Evolutionary conservation across 2,797 vertebrate genomes (phyloP), one percentile per base, ranked within the genome.

Genomic region (Leptatherina wallacei): DNA sequence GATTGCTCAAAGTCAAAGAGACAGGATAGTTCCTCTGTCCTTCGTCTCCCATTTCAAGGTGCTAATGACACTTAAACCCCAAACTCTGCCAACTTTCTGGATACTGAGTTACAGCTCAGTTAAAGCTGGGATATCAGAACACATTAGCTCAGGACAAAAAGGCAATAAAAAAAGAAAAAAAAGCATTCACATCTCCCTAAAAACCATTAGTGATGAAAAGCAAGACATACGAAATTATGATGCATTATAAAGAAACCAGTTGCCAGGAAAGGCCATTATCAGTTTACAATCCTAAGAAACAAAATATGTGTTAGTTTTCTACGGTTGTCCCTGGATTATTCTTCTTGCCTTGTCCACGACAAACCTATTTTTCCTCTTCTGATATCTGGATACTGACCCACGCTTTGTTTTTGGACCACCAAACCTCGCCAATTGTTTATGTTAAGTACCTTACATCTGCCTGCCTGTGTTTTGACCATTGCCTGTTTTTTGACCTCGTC

Each of bases 1-100:
- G 83, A 80, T 84, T n/a, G 69, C 82, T 85, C 69, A 81, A 87
- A 88, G 87, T 82, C 40, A 20, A 60, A 77, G 16, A 57, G 69
- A 73, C 59, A 56, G 71, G 61, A 56, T 24, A 30, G 64, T 61
- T 24, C 32, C 55, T 71, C 60, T 54, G 49, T 9, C 49, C 57
- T 74, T 20, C 54, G 51, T 69, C 58, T 66, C 9, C 16, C 2
- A 20, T 69, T 57, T 32, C 16, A 63, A 64, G 58, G 42, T 63
- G 57, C 63, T 44, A 63, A 69, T 36, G 54, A 29, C 10, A 52
- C 61, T 64, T 65, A 24, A 73, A 61, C 12, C 33, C 12, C 6
- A 67, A n/a, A 49, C 49, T 32, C 56, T 61, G 36, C 47, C 12
- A 35, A 36, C 20, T 40, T 44, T 18, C 4, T 64, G 62, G 10